These are phyloP conservation scores for Zeuzera pyrina DNA, from an alignment of 2,888 invertebrate genomes.

Conservation along the genomic window DNA sequence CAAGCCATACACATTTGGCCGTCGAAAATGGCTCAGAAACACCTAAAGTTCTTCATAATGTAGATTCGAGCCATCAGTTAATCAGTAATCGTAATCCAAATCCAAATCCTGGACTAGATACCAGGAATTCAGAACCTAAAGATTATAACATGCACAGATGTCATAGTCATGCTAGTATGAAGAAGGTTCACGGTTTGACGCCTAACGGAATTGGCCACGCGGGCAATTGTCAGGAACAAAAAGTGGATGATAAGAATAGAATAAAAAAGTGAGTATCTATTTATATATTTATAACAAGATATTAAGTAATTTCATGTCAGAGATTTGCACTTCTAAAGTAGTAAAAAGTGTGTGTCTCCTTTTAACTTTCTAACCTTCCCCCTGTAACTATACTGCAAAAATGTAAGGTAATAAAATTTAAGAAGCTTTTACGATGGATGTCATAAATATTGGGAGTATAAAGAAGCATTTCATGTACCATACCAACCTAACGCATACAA, in stretches of 20 bases:
- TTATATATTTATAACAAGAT: too few species aligned
- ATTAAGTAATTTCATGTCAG: too few species aligned
- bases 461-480: too few species aligned
- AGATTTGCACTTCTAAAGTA: too few species aligned
- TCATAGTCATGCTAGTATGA: slow-evolving; percentile 63
- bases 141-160: slow-evolving; percentile 50
- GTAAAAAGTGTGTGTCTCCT: too few species aligned
- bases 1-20: slow-evolving; percentile 48
- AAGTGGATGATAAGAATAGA: slow-evolving; percentile 37
- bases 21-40: slow-evolving; percentile 48
- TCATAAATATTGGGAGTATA: too few species aligned
- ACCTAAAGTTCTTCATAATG: slow-evolving; percentile 17
- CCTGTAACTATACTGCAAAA: too few species aligned
- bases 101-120: slow-evolving; percentile 1
- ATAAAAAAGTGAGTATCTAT: slow-evolving; percentile 46
- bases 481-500: too few species aligned
- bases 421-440: too few species aligned
- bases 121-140: slow-evolving; percentile 7
- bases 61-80: too few species aligned
- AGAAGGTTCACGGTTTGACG: slow-evolving; percentile 41
- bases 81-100: neutral
- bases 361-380: too few species aligned
- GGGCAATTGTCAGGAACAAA: slow-evolving; percentile 45
- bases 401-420: too few species aligned
- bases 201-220: slow-evolving; percentile 55